Percentiles rank a stretch among this genome's conserved stretches.
These are phyloP conservation scores for Cirrhinus molitorella DNA, from an alignment of 2,797 vertebrate genomes.

Conservation along the genomic window DNA sequence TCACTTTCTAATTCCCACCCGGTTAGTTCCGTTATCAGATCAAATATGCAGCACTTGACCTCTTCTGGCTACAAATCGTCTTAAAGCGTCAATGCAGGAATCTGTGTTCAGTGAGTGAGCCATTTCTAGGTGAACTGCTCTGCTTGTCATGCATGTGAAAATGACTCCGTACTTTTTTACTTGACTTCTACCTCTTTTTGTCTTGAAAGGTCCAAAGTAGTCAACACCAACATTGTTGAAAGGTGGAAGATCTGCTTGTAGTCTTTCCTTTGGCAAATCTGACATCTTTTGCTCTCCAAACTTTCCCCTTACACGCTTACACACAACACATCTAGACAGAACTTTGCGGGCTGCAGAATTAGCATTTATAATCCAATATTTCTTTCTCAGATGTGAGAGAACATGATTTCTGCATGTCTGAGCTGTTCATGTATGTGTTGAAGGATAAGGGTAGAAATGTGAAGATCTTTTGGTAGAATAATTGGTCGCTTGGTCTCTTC, in stretches of 20 bases:
- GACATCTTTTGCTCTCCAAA: conserved; percentile 9
- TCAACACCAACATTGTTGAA: neutral
- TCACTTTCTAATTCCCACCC: neutral
- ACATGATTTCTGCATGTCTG: neutral
- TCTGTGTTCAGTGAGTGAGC: neutral
- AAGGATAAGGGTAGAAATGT: neutral
- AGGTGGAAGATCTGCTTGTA: neutral
- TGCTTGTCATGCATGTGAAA: conserved; percentile 29
- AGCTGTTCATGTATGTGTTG: neutral
- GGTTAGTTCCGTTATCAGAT: neutral
- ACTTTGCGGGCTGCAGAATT: conserved; percentile 2
- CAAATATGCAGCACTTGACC: neutral
- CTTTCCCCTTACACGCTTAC: neutral
- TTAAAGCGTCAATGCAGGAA: neutral
- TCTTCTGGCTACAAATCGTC: neutral
- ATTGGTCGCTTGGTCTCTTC: neutral
- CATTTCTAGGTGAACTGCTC: neutral
- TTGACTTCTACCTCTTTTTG: neutral
- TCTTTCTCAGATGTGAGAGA: neutral
- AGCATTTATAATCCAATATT: neutral
- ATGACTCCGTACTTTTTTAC: conserved; percentile 22
- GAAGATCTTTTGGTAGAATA: neutral
- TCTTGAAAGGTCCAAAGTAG: conserved; percentile 16
- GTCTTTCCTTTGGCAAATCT: neutral
- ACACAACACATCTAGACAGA: neutral